phyloP scores from a whole-genome alignment of 2,888 invertebrate genomes.

The Pristionchus japonicus region DNA sequence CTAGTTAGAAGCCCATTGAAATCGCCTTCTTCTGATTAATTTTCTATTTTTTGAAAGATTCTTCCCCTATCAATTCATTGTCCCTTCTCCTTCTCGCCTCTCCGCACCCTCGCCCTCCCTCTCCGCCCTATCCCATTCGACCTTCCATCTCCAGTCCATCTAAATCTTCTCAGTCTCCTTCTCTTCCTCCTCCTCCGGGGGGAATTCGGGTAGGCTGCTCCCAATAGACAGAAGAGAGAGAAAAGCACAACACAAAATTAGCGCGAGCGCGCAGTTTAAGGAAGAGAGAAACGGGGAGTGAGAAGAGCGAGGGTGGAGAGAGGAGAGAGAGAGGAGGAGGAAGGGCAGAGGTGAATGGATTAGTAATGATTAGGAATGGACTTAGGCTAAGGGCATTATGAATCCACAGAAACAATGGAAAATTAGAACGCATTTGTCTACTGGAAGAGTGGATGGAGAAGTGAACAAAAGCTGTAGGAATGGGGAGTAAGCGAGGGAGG shows the following conservation, averaged over 20 bases:
- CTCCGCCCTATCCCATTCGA: slow-evolving; percentile 12
- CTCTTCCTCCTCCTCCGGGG: neutral
- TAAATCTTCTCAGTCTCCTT: slow-evolving; percentile 37
- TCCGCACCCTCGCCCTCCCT: neutral
- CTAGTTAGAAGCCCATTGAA: neutral
- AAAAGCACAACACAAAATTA: slow-evolving; percentile 23
- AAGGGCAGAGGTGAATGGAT: neutral
- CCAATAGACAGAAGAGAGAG: slow-evolving; percentile 1
- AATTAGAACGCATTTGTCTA: neutral
- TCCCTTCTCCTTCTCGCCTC: neutral
- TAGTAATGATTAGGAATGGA: neutral
- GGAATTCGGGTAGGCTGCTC: neutral
- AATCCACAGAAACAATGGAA: neutral
- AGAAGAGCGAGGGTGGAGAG: neutral
- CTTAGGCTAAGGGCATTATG: neutral
- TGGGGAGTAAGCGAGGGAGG: neutral
- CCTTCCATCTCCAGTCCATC: slow-evolving; percentile 30
- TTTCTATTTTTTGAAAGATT: neutral
- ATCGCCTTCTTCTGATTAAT: neutral
- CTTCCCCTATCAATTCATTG: neutral
- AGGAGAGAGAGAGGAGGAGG: neutral
- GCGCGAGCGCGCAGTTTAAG: slow-evolving; percentile 1
- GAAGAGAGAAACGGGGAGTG: neutral
- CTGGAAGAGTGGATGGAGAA: neutral
- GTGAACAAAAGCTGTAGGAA: neutral